Percentiles rank a stretch among this genome's conserved stretches.
These are phyloP conservation scores for Enteromius unitaeniatus DNA, from an alignment of 2,797 vertebrate species.

Conservation along the genomic window DNA sequence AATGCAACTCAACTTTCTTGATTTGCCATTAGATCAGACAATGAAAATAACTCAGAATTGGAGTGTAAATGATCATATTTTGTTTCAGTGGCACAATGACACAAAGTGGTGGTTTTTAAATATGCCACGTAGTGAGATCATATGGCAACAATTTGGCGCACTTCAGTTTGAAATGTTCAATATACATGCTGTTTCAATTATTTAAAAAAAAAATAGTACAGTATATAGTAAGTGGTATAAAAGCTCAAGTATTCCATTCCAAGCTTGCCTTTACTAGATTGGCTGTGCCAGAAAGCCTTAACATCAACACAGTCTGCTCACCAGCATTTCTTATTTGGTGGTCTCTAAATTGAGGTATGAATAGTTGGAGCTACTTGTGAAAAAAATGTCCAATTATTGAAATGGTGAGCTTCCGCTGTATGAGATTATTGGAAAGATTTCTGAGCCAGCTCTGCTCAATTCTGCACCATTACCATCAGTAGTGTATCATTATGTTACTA, in stretches of 20 bases:
- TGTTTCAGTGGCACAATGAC: not conserved
- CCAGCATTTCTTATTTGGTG: conserved; percentile 4
- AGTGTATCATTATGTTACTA: conserved; percentile 36
- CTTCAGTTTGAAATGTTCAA: not conserved
- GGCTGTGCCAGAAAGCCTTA: not conserved
- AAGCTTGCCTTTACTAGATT: not conserved
- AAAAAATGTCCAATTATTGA: conserved; percentile 19
- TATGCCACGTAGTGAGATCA: conserved; percentile 5
- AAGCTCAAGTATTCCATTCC: not conserved
- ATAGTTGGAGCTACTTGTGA: conserved; percentile 15
- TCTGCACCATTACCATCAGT: conserved; percentile 28
- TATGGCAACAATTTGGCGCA: not conserved
- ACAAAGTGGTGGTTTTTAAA: not conserved
- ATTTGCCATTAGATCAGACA: not conserved
- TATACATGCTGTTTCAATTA: conserved; percentile 3
- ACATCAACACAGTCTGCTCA: not conserved
- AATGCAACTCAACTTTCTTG: not conserved
- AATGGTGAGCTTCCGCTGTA: not conserved
- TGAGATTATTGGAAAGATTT: conserved; percentile 33
- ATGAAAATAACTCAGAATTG: not conserved
- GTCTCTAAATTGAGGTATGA: conserved; percentile 17
- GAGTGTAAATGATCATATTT: not conserved
- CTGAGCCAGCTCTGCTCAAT: conserved; percentile 1
- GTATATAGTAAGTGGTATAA: not conserved
- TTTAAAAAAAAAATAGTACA: not conserved